phyloP scores from a whole-genome alignment of 2,797 vertebrate genomes.

The Nasua narica region DNA sequence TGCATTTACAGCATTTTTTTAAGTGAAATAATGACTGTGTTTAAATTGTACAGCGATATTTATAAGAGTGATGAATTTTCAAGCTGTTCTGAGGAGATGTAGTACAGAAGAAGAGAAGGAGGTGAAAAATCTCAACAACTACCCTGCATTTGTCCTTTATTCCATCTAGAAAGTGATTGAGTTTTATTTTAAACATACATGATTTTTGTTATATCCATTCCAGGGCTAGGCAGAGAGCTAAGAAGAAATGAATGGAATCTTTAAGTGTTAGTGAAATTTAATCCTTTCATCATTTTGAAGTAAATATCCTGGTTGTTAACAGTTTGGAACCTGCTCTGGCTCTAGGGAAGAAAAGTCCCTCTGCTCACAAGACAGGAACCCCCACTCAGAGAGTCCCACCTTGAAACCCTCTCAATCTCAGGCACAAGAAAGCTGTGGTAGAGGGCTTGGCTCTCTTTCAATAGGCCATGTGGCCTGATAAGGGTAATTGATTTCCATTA shows the following conservation, averaged over 20 bases:
- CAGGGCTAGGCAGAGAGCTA: conserved; percentile 37
- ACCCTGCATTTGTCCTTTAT: conserved; percentile 50
- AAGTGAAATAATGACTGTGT: conserved; percentile 52
- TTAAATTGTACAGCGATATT: conserved; percentile 58
- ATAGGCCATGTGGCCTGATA: conserved; percentile 78
- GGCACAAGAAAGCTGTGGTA: conserved; percentile 47
- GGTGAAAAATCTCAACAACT: background rate
- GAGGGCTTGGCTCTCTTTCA: conserved; percentile 73
- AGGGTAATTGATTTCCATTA: conserved; percentile 87
- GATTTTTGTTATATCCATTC: conserved; percentile 57
- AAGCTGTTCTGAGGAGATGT: conserved; percentile 46
- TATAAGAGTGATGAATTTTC: conserved; percentile 71
- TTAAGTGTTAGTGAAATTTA: conserved; percentile 75
- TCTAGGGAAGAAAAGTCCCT: background rate
- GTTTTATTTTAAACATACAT: conserved; percentile 73
- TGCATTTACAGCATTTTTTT: conserved; percentile 26
- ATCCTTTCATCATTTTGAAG: conserved; percentile 68
- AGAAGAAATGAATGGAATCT: conserved; percentile 76
- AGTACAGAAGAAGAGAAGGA: background rate
- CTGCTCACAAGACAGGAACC: background rate
- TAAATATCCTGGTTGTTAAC: conserved; percentile 69
- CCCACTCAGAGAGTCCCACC: background rate
- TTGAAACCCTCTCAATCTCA: background rate
- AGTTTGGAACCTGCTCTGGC: conserved; percentile 57
- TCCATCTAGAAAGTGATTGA: conserved; percentile 60